Evolutionary conservation across 2,888 invertebrate species (phyloP).

Genomic region (Lithosia quadra): DNA sequence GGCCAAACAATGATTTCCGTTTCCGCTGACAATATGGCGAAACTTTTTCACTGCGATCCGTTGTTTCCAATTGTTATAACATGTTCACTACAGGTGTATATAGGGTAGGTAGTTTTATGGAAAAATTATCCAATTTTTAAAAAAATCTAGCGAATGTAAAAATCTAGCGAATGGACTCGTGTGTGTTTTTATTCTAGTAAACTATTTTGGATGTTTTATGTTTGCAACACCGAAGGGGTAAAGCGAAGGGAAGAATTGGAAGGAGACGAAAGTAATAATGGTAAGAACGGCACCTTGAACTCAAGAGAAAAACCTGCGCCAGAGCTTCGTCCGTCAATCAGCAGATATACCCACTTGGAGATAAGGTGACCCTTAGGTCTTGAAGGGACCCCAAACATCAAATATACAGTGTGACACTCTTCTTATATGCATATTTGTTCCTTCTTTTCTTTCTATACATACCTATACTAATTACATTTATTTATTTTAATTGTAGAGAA

Average conservation of each 20-base stretch:
- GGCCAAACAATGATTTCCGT: conserved; percentile 70
- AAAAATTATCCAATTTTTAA: not conserved
- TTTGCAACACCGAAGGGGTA: not conserved
- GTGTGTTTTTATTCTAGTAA: not conserved
- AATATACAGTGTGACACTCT: too few species aligned
- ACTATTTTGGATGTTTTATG: not conserved
- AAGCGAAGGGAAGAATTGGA: not conserved
- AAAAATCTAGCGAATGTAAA: too few species aligned
- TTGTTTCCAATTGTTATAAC: conserved; percentile 51
- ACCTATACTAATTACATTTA: not conserved
- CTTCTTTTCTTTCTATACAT: too few species aligned
- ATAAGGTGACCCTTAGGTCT: too few species aligned
- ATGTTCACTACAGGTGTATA: conserved; percentile 26
- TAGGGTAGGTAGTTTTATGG: conserved; percentile 7
- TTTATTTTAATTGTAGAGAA: not conserved
- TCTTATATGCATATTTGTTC: too few species aligned
- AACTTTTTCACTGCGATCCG: conserved; percentile 52
- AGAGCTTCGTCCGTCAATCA: not conserved
- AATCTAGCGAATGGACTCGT: too few species aligned
- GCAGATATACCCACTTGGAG: not conserved
- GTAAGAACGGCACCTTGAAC: not conserved
- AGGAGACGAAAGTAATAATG: not conserved
- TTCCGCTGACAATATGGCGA: conserved; percentile 72
- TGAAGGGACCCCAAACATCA: not conserved
- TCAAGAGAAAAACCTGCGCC: too few species aligned